Evolutionary conservation across 37 sponge, comb jelly and placozoan genomes (phyloP).

Genomic region (Amphimedon queenslandica): DNA sequence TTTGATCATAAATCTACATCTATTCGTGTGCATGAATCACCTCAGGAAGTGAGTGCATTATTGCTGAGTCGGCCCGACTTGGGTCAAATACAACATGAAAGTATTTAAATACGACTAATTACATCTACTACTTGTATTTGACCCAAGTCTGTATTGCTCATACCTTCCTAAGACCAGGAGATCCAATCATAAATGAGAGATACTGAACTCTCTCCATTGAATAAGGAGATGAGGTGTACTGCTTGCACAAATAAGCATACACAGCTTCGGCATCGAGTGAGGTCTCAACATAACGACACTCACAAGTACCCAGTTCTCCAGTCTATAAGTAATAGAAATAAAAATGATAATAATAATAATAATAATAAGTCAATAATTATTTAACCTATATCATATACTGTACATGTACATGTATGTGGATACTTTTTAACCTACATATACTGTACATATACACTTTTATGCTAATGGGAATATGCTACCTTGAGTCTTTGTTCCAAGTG

Average conservation of each 20-base stretch:
- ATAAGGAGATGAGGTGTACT: constrained; percentile 60
- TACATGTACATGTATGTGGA: background rate
- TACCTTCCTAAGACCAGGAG: constrained; percentile 80
- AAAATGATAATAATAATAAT: background rate
- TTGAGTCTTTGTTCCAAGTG: background rate
- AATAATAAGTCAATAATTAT: no score
- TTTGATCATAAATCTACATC: no score
- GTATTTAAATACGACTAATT: no score
- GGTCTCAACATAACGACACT: constrained; percentile 69
- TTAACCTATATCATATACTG: background rate
- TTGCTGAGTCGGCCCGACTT: no score
- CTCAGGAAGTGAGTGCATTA: no score
- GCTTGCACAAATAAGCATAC: constrained; percentile 60
- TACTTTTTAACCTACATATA: background rate
- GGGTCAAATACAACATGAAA: no score
- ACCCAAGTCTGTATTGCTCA: background rate
- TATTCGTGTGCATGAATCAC: no score
- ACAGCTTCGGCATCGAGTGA: constrained; percentile 77
- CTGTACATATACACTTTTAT: background rate
- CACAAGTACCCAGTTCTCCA: constrained; percentile 54
- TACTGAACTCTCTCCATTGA: constrained; percentile 34
- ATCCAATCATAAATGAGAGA: constrained; percentile 70
- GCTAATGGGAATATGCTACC: background rate
- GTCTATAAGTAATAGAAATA: constrained; percentile 20
- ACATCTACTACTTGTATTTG: no score